Conservation (phyloP, 1,140 invertebrate species). For the Tachypleus tridentatus region DNA sequence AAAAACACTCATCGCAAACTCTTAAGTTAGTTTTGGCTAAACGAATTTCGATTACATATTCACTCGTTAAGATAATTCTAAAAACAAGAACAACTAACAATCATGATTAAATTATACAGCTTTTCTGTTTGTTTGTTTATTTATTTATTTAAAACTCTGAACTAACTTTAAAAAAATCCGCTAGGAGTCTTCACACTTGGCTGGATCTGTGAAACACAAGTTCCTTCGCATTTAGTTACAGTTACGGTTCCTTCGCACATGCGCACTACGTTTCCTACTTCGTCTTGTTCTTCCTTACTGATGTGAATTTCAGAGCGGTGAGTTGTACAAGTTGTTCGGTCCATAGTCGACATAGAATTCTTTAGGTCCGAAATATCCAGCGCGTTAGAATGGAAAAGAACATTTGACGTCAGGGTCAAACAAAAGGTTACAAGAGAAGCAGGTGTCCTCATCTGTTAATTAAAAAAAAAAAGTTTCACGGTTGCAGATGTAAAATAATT, state of each 20-base stretch:
- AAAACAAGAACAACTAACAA: neutral
- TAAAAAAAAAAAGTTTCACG: too few species aligned
- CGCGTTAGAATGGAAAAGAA: too few species aligned
- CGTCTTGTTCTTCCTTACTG: constrained; percentile 77
- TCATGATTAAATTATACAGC: neutral
- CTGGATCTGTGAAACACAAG: constrained; percentile 77
- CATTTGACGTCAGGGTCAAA: too few species aligned
- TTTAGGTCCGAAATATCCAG: too few species aligned
- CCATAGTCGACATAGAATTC: too few species aligned
- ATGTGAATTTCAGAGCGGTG: constrained; percentile 61
- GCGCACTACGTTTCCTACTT: constrained; percentile 57
- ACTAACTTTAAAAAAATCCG: constrained; percentile 49
- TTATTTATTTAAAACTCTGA: constrained; percentile 1
- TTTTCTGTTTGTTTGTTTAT: neutral
- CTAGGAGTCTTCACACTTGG: constrained; percentile 73
- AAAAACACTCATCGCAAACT: too few species aligned
- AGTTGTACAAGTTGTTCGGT: constrained; percentile 13
- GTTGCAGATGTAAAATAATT: too few species aligned
- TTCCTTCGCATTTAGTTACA: constrained; percentile 65
- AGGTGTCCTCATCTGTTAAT: too few species aligned
- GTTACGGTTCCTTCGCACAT: constrained; percentile 71
- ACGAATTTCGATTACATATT: neutral
- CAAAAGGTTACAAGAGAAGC: too few species aligned
- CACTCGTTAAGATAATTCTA: neutral
- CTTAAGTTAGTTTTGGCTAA: neutral